These are phyloP conservation scores for Tyrannus savana DNA, from an alignment of 2,113 vertebrate genomes.

Conservation along the genomic window DNA sequence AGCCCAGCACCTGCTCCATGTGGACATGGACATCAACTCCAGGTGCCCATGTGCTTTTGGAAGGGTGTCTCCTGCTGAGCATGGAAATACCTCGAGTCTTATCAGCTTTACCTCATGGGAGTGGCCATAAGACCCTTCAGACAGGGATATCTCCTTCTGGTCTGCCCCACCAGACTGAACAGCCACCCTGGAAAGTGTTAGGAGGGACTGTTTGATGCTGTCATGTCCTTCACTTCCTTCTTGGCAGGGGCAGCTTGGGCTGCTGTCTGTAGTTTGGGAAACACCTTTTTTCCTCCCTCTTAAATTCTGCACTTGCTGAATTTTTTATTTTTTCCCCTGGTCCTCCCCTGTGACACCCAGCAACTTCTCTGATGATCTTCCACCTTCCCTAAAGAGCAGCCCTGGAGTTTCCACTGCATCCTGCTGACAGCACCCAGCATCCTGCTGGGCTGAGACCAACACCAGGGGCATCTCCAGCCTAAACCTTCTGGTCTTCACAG, in stretches of 20 bases:
- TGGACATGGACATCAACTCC: not conserved
- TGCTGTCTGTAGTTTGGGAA: not conserved
- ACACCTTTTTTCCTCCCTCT: fast-evolving
- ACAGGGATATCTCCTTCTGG: not conserved
- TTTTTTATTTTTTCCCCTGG: not conserved
- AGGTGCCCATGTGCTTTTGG: not conserved
- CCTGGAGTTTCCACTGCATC: not conserved
- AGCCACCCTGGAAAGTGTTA: not conserved
- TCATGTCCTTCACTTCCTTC: not conserved
- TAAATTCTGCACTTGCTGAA: not conserved
- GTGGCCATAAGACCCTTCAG: no score
- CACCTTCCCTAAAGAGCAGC: not conserved
- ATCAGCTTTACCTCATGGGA: no score
- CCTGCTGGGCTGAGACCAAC: not conserved
- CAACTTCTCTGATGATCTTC: not conserved
- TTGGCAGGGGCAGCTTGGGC: not conserved
- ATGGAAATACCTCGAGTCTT: no score
- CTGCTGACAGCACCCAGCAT: not conserved
- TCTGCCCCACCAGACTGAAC: not conserved
- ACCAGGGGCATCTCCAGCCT: not conserved
- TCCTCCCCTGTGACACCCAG: not conserved
- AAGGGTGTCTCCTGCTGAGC: not conserved
- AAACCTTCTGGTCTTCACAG: not conserved
- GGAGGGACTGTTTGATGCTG: fast-evolving
- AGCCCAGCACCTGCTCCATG: fast-evolving